Percentiles rank a stretch among this genome's conserved stretches.
These are phyloP conservation scores for Lasioglossum oenotherae DNA, from an alignment of 2,888 invertebrate species.

Conservation along the genomic window DNA sequence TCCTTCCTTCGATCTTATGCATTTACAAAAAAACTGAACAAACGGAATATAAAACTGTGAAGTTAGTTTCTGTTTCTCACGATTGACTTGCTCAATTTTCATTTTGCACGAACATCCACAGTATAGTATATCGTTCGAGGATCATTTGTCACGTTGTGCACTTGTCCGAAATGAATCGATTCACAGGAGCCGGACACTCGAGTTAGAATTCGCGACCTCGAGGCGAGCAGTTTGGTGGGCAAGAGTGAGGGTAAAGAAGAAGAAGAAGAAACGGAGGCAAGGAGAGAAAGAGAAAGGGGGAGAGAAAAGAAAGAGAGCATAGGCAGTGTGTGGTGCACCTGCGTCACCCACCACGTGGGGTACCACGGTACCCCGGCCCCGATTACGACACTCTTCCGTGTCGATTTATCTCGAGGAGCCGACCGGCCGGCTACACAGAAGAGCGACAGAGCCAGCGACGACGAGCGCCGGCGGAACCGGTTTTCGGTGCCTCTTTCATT, in stretches of 20 bases:
- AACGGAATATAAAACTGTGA: too few species aligned
- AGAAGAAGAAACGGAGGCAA: background rate
- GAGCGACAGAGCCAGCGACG: constrained; percentile 45
- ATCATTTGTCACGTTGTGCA: background rate
- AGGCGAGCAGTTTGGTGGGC: background rate
- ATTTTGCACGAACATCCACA: background rate
- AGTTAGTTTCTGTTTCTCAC: too few species aligned
- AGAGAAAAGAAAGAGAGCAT: constrained; percentile 30
- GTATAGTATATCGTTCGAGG: too few species aligned
- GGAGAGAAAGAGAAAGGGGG: constrained; percentile 25
- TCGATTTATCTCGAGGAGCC: constrained; percentile 68
- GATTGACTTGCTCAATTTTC: too few species aligned
- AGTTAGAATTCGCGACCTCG: constrained; percentile 1
- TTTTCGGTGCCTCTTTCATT: constrained; percentile 69
- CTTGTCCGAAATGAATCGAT: background rate
- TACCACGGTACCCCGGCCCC: constrained; percentile 66
- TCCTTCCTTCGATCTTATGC: too few species aligned
- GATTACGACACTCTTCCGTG: constrained; percentile 75
- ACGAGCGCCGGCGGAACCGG: constrained; percentile 62
- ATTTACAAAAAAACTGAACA: too few species aligned
- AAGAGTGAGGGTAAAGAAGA: background rate
- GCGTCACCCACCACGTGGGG: constrained; percentile 65
- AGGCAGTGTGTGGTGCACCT: constrained; percentile 54
- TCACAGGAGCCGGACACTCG: background rate
- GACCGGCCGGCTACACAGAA: constrained; percentile 49